Percentiles rank a stretch among this genome's conserved stretches.
Conservation (phyloP, 2,797 vertebrate species). For the Chaetophractus vellerosus region DNA sequence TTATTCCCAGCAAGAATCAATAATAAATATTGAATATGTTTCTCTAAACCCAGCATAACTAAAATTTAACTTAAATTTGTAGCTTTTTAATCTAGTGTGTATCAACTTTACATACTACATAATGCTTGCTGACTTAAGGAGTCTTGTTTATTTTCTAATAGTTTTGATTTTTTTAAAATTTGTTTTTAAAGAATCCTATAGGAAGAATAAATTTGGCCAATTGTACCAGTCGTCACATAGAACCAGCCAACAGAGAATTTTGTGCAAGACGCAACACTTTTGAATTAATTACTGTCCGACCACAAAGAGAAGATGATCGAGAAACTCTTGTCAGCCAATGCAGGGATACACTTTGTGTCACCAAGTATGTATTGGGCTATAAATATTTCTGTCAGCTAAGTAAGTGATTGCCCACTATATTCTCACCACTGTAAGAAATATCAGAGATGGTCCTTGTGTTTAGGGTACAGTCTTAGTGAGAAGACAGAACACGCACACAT, state of each 20-base stretch:
- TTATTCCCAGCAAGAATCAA: slow-evolving; percentile 19
- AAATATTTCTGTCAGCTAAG: not conserved
- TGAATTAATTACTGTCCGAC: slow-evolving; percentile 96
- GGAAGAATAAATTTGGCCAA: slow-evolving; percentile 96
- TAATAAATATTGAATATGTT: slow-evolving; percentile 50
- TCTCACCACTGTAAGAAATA: not conserved
- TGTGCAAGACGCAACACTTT: slow-evolving; percentile 97
- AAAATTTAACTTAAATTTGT: slow-evolving; percentile 8
- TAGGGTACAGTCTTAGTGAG: not conserved
- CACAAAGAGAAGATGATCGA: slow-evolving; percentile 95
- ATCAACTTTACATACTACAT: not conserved
- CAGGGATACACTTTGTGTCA: slow-evolving; percentile 96
- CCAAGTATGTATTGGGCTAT: slow-evolving; percentile 92
- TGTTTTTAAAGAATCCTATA: slow-evolving; percentile 92
- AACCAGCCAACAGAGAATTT: slow-evolving; percentile 97
- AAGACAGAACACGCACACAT: not conserved
- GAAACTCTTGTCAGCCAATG: slow-evolving; percentile 98
- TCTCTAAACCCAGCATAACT: not conserved
- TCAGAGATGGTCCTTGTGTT: not conserved
- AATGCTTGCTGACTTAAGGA: slow-evolving; percentile 47
- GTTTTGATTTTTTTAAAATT: not conserved
- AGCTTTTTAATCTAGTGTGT: slow-evolving; percentile 49
- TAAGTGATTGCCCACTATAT: not conserved
- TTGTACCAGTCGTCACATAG: slow-evolving; percentile 95
- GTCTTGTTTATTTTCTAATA: slow-evolving; percentile 24